phyloP scores from a whole-genome alignment of 2,888 invertebrate genomes.

The Schizotus pectinicornis region DNA sequence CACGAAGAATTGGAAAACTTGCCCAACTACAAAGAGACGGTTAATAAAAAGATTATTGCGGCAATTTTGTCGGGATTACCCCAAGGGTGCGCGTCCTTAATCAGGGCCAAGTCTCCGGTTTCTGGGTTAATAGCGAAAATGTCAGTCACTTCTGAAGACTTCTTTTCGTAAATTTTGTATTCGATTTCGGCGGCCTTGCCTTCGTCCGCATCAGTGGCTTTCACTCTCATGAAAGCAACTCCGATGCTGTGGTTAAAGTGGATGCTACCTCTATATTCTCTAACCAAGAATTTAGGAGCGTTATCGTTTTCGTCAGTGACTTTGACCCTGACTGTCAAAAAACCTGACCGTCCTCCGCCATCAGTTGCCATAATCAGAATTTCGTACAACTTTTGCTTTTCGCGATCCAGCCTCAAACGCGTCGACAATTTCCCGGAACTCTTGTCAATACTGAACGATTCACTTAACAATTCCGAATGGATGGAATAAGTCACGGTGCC shows the following conservation, averaged over 20 bases:
- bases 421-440: conserved; percentile 74
- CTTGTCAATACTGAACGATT: conserved; percentile 76
- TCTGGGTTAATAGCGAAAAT: conserved; percentile 77
- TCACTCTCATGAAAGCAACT: conserved; percentile 67
- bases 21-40: conserved; percentile 65
- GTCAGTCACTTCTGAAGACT: conserved; percentile 67
- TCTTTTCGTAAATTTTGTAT: conserved; percentile 79
- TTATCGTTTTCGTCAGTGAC: conserved; percentile 87
- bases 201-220: conserved; percentile 81
- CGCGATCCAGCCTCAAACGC: conserved; percentile 71
- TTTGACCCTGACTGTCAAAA: conserved; percentile 77
- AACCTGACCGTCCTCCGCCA: conserved; percentile 78
- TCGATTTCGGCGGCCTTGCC: conserved; percentile 73
- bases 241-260: conserved; percentile 65
- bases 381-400: conserved; percentile 71
- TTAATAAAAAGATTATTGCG: background rate
- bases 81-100: conserved; percentile 65
- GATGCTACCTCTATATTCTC: conserved; percentile 79
- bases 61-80: too few relatives aligned
- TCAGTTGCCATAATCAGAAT: conserved; percentile 84
- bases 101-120: conserved; percentile 76
- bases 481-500: conserved; percentile 79
- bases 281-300: conserved; percentile 75
- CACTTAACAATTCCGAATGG: conserved; percentile 73
- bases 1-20: conserved; percentile 87